Conservation (phyloP, 2,113 vertebrate species). For the Cyanoderma ruficeps region DNA sequence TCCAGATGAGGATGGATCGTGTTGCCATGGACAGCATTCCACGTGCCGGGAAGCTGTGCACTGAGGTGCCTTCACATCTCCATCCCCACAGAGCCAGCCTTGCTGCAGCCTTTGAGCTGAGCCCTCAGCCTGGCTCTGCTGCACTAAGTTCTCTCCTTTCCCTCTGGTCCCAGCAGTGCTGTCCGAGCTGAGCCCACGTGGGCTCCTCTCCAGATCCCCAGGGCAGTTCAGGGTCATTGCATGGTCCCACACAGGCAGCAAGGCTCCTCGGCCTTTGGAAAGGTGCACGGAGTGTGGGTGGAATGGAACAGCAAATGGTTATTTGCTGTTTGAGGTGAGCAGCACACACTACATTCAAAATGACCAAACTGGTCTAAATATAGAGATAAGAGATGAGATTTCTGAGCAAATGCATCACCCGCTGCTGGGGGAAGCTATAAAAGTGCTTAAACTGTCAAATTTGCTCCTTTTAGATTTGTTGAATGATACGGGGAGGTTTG, state of each 20-base stretch:
- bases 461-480: not conserved
- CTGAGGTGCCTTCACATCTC: not conserved
- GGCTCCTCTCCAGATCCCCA: not conserved
- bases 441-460: not conserved
- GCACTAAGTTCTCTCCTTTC: not conserved
- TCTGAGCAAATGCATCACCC: not conserved
- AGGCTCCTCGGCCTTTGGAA: not conserved
- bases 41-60: not conserved
- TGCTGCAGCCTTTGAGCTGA: not conserved
- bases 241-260: not conserved
- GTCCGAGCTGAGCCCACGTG: rapidly evolving
- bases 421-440: not conserved
- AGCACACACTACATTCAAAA: not conserved
- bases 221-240: not conserved
- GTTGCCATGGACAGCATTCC: rapidly evolving
- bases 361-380: not conserved
- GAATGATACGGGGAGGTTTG: not conserved
- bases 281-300: not conserved
- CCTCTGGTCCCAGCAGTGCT: not conserved
- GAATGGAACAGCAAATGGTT: not conserved
- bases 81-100: not conserved
- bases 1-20: not conserved
- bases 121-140: not conserved
- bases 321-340: not conserved
- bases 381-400: slow-evolving; percentile 14